Percentiles rank a stretch among this genome's conserved stretches.
phyloP scores from a whole-genome alignment of 2,888 invertebrate genomes.

The Margaritifera margaritifera region DNA sequence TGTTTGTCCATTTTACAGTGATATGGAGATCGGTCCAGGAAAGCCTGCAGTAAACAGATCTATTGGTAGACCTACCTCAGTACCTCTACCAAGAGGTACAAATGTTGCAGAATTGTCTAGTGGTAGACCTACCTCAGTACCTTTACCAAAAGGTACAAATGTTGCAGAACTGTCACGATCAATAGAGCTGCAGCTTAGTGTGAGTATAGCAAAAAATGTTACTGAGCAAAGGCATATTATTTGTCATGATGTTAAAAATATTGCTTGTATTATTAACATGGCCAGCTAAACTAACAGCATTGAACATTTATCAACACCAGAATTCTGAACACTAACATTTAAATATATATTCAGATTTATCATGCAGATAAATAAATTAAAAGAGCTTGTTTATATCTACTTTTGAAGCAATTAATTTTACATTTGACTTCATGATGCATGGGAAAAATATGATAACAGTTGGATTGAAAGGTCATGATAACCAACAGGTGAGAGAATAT shows the following conservation, averaged over 20 bases:
- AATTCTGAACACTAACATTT: too few relatives aligned
- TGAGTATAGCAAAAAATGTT: constrained; percentile 33
- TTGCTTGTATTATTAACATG: too few relatives aligned
- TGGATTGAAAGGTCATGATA: too few relatives aligned
- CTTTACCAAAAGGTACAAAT: constrained; percentile 48
- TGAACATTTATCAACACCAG: too few relatives aligned
- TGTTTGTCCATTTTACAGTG: constrained; percentile 25
- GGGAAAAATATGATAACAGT: too few relatives aligned
- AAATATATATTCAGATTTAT: too few relatives aligned
- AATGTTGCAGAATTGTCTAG: constrained; percentile 54
- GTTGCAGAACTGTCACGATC: constrained; percentile 50
- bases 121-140: too few relatives aligned
- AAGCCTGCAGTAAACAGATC: constrained; percentile 16
- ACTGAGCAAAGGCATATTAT: neutral
- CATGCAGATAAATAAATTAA: too few relatives aligned
- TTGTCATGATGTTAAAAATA: neutral
- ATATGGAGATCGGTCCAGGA: constrained; percentile 17
- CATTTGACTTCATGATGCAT: too few relatives aligned
- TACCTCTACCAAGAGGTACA: constrained; percentile 36
- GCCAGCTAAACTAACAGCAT: too few relatives aligned
- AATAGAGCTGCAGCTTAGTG: constrained; percentile 54
- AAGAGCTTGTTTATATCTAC: neutral
- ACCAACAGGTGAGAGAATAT: too few relatives aligned
- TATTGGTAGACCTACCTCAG: constrained; percentile 12
- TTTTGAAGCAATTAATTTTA: neutral